Evolutionary conservation across 2,113 vertebrate genomes (phyloP), one percentile per base, ranked within the genome.

Genomic region (Macaca nemestrina): DNA sequence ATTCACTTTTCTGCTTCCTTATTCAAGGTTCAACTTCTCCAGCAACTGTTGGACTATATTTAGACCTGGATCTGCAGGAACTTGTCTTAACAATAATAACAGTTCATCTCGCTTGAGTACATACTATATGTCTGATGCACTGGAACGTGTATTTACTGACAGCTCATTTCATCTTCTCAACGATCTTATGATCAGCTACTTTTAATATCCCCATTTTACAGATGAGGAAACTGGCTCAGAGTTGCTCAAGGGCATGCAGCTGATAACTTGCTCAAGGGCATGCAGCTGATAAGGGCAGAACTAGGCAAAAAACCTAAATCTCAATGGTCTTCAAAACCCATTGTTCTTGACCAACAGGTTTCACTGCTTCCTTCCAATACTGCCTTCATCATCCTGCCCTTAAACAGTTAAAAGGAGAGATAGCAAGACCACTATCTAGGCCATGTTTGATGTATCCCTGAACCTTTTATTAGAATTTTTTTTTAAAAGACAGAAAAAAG

Each of bases 401-500:
- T 30, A 94, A 92, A 89, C 73, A 38, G 17, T 57, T 90, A 16
- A 40, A 45, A 95, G 73, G 72, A 61, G 32, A 94, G 32, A 45
- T 9, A 18, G 20, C 14, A 70, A 52, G 8, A 64, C 55, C 50
- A 17, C 38, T 48, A 0, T 18, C 43, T n/a, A 43, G 45, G 48
- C 27, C 64, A 13, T 4, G 0, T 45, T 5, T 81, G 61, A 59
- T 9, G 25, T 5, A 17, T 38, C 64, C 48, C 83, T 48, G 70
- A 76, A 25, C 10, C 64, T 80, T 52, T 79, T 18, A n/a, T 78
- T 48, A n/a, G 5, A 7, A 50, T 70, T 32, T 18, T 84, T 45
- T 78, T 59, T 64, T 32, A 75, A 80, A 50, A 90, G 73, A 96
- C 78, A 93, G 18, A 90, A 18, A 93, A 57, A 83, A 94, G 18